Percentiles rank a stretch among this genome's conserved stretches.
Evolutionary conservation across 2,888 invertebrate species (phyloP).

Genomic region (Sinohyriopsis cumingii): DNA sequence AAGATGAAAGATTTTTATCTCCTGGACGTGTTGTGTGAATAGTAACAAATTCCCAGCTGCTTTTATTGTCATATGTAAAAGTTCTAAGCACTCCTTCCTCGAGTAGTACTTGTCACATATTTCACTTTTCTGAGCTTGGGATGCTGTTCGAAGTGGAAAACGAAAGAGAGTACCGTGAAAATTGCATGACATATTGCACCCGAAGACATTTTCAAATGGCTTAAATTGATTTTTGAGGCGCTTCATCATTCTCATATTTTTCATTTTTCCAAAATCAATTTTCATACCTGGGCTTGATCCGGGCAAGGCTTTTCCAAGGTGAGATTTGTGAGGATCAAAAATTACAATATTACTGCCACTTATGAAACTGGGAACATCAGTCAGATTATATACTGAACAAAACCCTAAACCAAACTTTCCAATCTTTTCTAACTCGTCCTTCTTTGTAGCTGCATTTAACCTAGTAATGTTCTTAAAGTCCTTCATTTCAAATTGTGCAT

Average conservation of each 20-base stretch:
- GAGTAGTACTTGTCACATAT: slow-evolving; percentile 54
- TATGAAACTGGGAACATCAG: slow-evolving; percentile 67
- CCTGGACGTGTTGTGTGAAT: slow-evolving; percentile 65
- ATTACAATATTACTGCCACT: slow-evolving; percentile 62
- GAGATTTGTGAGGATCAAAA: slow-evolving; percentile 65
- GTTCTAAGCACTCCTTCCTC: slow-evolving; percentile 43
- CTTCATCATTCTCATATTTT: slow-evolving; percentile 35
- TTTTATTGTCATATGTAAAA: slow-evolving; percentile 53
- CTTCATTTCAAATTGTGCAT: slow-evolving; percentile 60
- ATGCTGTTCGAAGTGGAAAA: slow-evolving; percentile 61
- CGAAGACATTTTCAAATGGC: slow-evolving; percentile 57
- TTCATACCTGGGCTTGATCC: slow-evolving; percentile 38
- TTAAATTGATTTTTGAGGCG: slow-evolving; percentile 59
- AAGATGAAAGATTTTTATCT: slow-evolving; percentile 56
- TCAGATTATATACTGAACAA: slow-evolving; percentile 67
- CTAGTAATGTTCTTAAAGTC: slow-evolving; percentile 67
- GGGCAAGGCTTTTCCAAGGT: slow-evolving; percentile 45
- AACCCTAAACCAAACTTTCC: slow-evolving; percentile 69
- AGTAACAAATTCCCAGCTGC: slow-evolving; percentile 58
- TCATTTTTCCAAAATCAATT: slow-evolving; percentile 25
- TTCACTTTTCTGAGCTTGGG: slow-evolving; percentile 58
- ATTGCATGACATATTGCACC: slow-evolving; percentile 29
- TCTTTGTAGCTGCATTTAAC: slow-evolving; percentile 64
- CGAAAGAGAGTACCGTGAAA: slow-evolving; percentile 63
- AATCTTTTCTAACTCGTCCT: slow-evolving; percentile 55